These are phyloP conservation scores for Acronicta aceris DNA, from an alignment of 2,888 invertebrate species.

Conservation along the genomic window DNA sequence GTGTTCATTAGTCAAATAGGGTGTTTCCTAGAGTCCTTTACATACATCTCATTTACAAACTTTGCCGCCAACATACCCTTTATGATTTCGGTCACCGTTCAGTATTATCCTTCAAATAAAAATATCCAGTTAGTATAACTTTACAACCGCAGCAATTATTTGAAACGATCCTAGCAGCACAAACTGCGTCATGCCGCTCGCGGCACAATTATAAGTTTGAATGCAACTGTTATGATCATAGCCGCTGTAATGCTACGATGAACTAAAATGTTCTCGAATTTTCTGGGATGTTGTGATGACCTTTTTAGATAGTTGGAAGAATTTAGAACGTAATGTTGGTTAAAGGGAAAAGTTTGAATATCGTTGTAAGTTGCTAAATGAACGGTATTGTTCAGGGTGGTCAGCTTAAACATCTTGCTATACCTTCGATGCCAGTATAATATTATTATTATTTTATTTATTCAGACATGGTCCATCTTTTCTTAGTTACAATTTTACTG, in stretches of 20 bases:
- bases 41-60: neutral
- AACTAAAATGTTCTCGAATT: neutral
- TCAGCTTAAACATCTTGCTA: too few species aligned
- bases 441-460: too few species aligned
- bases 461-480: too few species aligned
- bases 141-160: slow-evolving; percentile 12
- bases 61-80: too few species aligned
- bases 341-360: too few species aligned
- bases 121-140: slow-evolving; percentile 3
- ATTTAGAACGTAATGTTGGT: neutral
- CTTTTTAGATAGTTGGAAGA: neutral
- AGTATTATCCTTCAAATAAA: slow-evolving; percentile 5
- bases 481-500: too few species aligned
- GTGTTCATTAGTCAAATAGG: neutral
- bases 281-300: neutral
- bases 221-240: slow-evolving; percentile 35
- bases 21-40: too few species aligned
- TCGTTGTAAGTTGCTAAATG: too few species aligned
- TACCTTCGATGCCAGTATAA: too few species aligned
- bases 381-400: too few species aligned
- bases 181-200: slow-evolving; percentile 1
- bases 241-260: slow-evolving; percentile 14
- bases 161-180: slow-evolving; percentile 3
- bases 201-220: slow-evolving; percentile 32
- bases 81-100: neutral